Evolutionary conservation across 2,113 vertebrate genomes (phyloP), one percentile per base, ranked within the genome.

Genomic region (Scopus umbretta): DNA sequence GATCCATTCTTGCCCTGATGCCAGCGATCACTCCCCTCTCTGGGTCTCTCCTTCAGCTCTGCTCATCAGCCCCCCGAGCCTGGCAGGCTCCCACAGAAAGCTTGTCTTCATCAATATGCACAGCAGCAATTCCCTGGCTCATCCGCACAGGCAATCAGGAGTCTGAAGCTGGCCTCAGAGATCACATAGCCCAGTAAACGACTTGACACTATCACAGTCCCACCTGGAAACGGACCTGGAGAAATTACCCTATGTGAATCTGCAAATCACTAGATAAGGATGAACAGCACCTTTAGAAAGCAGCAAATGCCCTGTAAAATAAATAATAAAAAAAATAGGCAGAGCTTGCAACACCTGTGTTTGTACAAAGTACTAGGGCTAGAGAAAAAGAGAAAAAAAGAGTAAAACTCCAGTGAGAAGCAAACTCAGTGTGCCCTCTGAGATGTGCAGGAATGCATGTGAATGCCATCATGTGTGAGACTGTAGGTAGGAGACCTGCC

Each of bases 381-480:
- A 19, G 32, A 55, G n/a, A 19, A 43, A 43, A 16, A 78, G 23
- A 66, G 29, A 75, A 56, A 27, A 71, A 52, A 27, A 71, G 25
- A 71, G 30, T 8, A 40, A 36, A 61, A 50, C 29, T 61, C 29
- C 42, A 22, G 21, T 3, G 27, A 75, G 65, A 70, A 56, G 21
- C n/a, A 52, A 62, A 36, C 26, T 34, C 15, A 8, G 12, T 1
- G 12, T 23, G 40, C 32, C 55, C 81, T 40, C 40, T 65, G 43
- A 59, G 19, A 32, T 0, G 0, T 13, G 22, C 9, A 45, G 45
- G 53, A 27, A 34, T 3, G 4, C 0, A 2, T 25, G 12, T 29
- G 29, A 68, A 66, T 29, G 36, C 26, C 30, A 25, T 13, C 34
- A 5, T 0, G 18, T 34, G 26, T 2, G 5, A 29, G 23, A 20